Conservation (phyloP, 2,888 invertebrate genomes). For the Brachypalpus laphriformis region DNA sequence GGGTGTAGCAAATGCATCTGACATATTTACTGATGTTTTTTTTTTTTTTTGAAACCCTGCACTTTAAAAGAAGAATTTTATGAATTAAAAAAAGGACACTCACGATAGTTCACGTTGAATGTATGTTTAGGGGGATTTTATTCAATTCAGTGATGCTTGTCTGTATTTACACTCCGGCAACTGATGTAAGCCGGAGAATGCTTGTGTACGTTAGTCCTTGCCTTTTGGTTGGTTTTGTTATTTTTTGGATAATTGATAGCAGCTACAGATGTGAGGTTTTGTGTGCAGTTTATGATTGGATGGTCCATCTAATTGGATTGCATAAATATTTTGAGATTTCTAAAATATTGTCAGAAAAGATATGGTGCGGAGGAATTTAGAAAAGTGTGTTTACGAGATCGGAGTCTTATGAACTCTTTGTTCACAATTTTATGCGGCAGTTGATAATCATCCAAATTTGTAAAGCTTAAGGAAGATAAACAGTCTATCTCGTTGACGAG, state of each 20-base stretch:
- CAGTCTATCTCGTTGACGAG: too few relatives aligned
- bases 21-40: constrained; percentile 62
- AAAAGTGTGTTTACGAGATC: too few relatives aligned
- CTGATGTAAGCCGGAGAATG: not conserved
- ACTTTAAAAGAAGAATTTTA: constrained; percentile 39
- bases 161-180: constrained; percentile 21
- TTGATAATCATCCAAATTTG: too few relatives aligned
- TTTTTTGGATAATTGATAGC: constrained; percentile 6
- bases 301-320: constrained; percentile 64
- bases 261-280: not conserved
- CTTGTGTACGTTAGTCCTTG: constrained; percentile 3
- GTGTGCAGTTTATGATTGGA: constrained; percentile 46
- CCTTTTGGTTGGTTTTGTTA: too few relatives aligned
- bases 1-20: constrained; percentile 67
- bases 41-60: constrained; percentile 2
- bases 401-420: too few relatives aligned
- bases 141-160: constrained; percentile 56
- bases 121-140: constrained; percentile 44
- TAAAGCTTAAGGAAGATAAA: too few relatives aligned
- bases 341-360: too few relatives aligned
- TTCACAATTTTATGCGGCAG: too few relatives aligned
- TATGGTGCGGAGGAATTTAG: too few relatives aligned
- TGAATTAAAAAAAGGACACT: constrained; percentile 35
- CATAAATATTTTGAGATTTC: constrained; percentile 25
- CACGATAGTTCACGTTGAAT: constrained; percentile 22